These are phyloP conservation scores for Penaeus chinensis DNA, from an alignment of 1,140 invertebrate species.

Conservation along the genomic window DNA sequence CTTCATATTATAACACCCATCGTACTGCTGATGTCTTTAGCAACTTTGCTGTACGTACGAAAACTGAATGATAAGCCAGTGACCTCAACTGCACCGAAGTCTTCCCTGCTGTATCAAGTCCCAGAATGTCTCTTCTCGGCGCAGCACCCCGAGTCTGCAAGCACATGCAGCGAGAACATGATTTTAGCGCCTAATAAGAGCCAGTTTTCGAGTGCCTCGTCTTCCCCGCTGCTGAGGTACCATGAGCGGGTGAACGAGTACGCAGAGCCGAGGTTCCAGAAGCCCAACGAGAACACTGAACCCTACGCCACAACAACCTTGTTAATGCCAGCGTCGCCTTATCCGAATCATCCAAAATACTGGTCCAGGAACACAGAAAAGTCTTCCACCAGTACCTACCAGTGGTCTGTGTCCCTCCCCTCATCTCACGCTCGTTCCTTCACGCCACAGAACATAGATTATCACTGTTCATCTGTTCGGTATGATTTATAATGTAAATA, in stretches of 20 bases:
- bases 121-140: constrained; percentile 33
- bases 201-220: constrained; percentile 41
- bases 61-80: constrained; percentile 42
- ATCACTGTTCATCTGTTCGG: too few relatives aligned
- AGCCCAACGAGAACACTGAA: constrained; percentile 45
- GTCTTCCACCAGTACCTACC: constrained; percentile 54
- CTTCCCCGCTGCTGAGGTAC: constrained; percentile 32
- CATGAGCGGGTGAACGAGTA: constrained; percentile 55
- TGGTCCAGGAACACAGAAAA: constrained; percentile 54
- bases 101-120: constrained; percentile 40
- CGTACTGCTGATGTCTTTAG: constrained; percentile 55
- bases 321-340: constrained; percentile 53
- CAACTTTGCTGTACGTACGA: constrained; percentile 48
- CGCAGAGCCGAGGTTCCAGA: constrained; percentile 54
- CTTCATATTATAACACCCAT: constrained; percentile 57
- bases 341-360: constrained; percentile 9
- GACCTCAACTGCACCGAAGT: constrained; percentile 36
- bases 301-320: constrained; percentile 62
- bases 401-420: too few relatives aligned
- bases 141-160: constrained; percentile 42
- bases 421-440: too few relatives aligned
- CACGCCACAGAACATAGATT: too few relatives aligned
- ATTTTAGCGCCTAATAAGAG: constrained; percentile 52
- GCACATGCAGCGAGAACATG: constrained; percentile 61
- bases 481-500: too few relatives aligned